Evolutionary conservation across 2,888 invertebrate genomes (phyloP).

Genomic region (Platyscelio sp.): DNA sequence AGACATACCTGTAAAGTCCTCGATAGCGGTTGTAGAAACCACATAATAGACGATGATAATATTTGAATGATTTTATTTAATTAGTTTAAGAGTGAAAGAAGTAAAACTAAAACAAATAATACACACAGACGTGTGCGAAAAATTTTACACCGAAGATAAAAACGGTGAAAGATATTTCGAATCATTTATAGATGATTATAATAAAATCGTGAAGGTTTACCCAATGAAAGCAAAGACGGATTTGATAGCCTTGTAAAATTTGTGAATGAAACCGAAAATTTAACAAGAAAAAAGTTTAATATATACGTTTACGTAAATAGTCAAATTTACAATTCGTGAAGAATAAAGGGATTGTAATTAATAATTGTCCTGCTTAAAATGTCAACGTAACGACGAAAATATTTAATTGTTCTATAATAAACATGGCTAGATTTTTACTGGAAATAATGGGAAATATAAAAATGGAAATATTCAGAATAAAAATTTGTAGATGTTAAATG

Average conservation of each 20-base stretch:
- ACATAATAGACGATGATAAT: too few relatives aligned
- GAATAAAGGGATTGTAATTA: conserved; percentile 28
- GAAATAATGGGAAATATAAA: too few relatives aligned
- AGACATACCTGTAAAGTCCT: too few relatives aligned
- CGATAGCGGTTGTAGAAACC: too few relatives aligned
- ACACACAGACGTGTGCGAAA: conserved; percentile 65
- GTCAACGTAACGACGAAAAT: too few relatives aligned
- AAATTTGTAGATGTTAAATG: too few relatives aligned
- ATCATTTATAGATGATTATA: conserved; percentile 70
- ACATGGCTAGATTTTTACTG: too few relatives aligned
- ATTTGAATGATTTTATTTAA: conserved; percentile 66
- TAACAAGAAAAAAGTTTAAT: conserved; percentile 23
- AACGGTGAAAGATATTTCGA: conserved; percentile 71
- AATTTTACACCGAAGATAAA: conserved; percentile 34
- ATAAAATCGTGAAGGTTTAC: conserved; percentile 61
- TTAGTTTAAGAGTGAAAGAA: conserved; percentile 68
- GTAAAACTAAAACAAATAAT: conserved; percentile 54
- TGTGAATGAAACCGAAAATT: conserved; percentile 41
- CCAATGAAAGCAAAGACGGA: conserved; percentile 69
- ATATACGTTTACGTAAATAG: conserved; percentile 12
- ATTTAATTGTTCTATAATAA: too few relatives aligned
- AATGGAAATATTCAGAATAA: too few relatives aligned
- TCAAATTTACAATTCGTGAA: conserved; percentile 13
- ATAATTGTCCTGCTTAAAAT: conserved; percentile 35
- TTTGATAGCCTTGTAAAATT: conserved; percentile 55